phyloP scores from a whole-genome alignment of 1,140 invertebrate species.

The Tetragnatha versicolor region DNA sequence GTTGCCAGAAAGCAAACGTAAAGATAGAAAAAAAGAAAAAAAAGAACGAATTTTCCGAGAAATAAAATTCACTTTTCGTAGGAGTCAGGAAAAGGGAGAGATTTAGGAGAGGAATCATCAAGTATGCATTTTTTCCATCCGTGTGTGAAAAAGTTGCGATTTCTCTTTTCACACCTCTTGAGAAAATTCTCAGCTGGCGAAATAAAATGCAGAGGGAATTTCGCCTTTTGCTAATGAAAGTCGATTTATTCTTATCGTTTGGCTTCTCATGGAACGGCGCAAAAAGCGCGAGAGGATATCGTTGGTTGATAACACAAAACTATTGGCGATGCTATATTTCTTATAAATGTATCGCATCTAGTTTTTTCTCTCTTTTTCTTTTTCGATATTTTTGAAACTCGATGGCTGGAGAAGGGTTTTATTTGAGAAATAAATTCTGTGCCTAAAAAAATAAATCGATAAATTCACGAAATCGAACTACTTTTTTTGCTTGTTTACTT shows the following conservation, averaged over 20 bases:
- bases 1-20: too few relatives aligned
- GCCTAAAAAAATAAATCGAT: background rate
- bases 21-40: background rate
- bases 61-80: background rate
- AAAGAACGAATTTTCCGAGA: background rate
- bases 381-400: background rate
- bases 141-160: background rate
- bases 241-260: constrained; percentile 4
- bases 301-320: constrained; percentile 2
- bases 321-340: background rate
- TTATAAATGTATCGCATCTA: background rate
- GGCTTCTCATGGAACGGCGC: background rate
- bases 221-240: constrained; percentile 23
- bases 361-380: too few relatives aligned
- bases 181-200: constrained; percentile 9
- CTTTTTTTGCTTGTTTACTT: background rate
- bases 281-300: background rate
- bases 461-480: background rate
- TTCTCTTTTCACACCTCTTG: background rate
- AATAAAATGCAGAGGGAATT: background rate
- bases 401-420: background rate
- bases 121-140: background rate
- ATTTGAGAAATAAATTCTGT: background rate
- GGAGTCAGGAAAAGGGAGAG: background rate
- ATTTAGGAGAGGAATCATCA: background rate